Percentiles rank a stretch among this genome's conserved stretches.
Evolutionary conservation across 2,888 invertebrate genomes (phyloP).

Genomic region (Zele albiditarsus): DNA sequence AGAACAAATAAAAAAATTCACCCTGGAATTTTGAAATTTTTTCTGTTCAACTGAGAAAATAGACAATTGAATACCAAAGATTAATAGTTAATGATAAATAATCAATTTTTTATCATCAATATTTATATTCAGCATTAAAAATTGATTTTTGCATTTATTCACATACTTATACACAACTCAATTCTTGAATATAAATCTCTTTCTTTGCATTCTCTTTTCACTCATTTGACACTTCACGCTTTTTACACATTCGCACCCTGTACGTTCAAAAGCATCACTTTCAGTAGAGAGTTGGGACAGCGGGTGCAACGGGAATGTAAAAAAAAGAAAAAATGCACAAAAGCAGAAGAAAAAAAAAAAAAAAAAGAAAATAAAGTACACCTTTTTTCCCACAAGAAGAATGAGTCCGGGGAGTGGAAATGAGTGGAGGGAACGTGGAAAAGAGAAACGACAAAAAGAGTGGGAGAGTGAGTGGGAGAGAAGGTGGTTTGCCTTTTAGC

Average conservation of each 20-base stretch:
- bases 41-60: too few species aligned
- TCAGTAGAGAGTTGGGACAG: constrained; percentile 3
- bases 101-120: too few species aligned
- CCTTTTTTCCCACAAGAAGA: constrained; percentile 32
- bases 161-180: background rate
- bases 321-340: background rate
- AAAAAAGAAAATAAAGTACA: constrained; percentile 33
- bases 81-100: too few species aligned
- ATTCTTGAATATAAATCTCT: background rate
- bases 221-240: constrained; percentile 33
- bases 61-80: too few species aligned
- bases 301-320: constrained; percentile 8
- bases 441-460: background rate
- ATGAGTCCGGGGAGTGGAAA: constrained; percentile 31
- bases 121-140: too few species aligned
- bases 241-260: constrained; percentile 31
- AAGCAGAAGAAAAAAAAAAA: background rate
- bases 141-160: background rate
- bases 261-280: constrained; percentile 32
- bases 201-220: background rate
- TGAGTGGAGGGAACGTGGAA: constrained; percentile 22
- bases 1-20: background rate
- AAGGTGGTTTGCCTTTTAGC: constrained; percentile 38
- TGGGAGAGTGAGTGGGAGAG: background rate
- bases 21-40: too few species aligned